These are phyloP conservation scores for Drosophila algonquin DNA, from an alignment of 2,888 invertebrate species.

Conservation along the genomic window DNA sequence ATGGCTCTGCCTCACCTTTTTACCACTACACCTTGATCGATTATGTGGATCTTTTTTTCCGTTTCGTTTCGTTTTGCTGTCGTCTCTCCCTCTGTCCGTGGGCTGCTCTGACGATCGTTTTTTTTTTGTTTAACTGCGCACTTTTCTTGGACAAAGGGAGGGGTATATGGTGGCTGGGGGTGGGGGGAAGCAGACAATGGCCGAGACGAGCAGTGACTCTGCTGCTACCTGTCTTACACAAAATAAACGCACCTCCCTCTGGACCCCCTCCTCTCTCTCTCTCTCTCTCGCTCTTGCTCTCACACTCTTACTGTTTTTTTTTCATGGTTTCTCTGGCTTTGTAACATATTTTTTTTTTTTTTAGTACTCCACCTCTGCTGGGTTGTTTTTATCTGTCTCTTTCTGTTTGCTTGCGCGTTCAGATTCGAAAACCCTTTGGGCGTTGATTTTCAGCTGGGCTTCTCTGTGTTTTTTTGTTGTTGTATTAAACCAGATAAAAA, in stretches of 20 bases:
- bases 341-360: constrained; percentile 71
- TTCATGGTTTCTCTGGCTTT: constrained; percentile 51
- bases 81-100: constrained; percentile 36
- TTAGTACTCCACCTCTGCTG: constrained; percentile 43
- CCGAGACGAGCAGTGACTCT: constrained; percentile 59
- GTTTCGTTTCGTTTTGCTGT: constrained; percentile 38
- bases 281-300: neutral
- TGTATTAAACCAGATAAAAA: constrained; percentile 62
- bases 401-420: constrained; percentile 57
- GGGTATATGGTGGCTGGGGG: constrained; percentile 4
- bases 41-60: constrained; percentile 72
- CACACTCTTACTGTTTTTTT: constrained; percentile 17
- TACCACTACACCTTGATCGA: constrained; percentile 63
- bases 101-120: constrained; percentile 50
- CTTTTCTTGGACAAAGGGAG: constrained; percentile 50
- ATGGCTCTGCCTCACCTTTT: neutral
- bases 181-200: constrained; percentile 52
- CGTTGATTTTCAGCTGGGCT: constrained; percentile 74
- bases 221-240: constrained; percentile 76
- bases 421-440: constrained; percentile 72
- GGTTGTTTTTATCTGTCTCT: constrained; percentile 23
- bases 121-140: constrained; percentile 69
- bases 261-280: neutral
- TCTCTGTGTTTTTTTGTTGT: constrained; percentile 30
- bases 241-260: constrained; percentile 71